Conservation (phyloP, 2,888 invertebrate species). For the Latrodectus elegans region DNA sequence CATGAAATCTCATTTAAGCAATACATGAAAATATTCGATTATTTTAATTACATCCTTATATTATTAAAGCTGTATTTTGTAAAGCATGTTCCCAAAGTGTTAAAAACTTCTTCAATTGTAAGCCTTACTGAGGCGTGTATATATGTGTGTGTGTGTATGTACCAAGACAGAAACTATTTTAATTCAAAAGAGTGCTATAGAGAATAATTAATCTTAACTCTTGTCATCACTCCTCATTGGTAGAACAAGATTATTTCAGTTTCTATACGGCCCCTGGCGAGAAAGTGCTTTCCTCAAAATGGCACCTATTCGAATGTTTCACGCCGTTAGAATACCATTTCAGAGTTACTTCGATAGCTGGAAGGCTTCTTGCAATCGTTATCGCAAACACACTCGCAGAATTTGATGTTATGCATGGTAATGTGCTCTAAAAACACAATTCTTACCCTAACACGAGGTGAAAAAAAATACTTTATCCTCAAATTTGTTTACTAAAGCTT, state of each 20-base stretch:
- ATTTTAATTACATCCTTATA: too few species aligned
- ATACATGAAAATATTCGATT: too few species aligned
- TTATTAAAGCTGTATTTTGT: too few species aligned
- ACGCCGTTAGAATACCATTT: slow-evolving; percentile 41
- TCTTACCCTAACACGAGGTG: slow-evolving; percentile 18
- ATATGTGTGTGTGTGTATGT: background rate
- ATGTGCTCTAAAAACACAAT: slow-evolving; percentile 46
- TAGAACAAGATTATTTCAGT: background rate
- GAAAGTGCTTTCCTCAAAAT: slow-evolving; percentile 32
- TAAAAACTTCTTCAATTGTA: background rate
- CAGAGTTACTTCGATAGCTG: slow-evolving; percentile 5
- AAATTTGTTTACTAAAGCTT: too few species aligned
- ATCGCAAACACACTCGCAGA: slow-evolving; percentile 37
- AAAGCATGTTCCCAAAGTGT: too few species aligned
- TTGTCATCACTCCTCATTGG: background rate
- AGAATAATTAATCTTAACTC: background rate
- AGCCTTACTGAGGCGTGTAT: background rate
- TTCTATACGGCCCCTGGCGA: slow-evolving; percentile 15
- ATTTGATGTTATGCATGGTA: slow-evolving; percentile 54
- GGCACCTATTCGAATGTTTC: slow-evolving; percentile 42
- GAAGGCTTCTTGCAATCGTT: slow-evolving; percentile 22
- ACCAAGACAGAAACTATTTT: too few species aligned
- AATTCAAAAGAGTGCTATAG: background rate
- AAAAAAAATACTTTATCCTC: background rate
- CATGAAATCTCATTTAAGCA: too few species aligned